These are phyloP conservation scores for Cottoperca gobio DNA, from an alignment of 2,797 vertebrate genomes.

Conservation along the genomic window DNA sequence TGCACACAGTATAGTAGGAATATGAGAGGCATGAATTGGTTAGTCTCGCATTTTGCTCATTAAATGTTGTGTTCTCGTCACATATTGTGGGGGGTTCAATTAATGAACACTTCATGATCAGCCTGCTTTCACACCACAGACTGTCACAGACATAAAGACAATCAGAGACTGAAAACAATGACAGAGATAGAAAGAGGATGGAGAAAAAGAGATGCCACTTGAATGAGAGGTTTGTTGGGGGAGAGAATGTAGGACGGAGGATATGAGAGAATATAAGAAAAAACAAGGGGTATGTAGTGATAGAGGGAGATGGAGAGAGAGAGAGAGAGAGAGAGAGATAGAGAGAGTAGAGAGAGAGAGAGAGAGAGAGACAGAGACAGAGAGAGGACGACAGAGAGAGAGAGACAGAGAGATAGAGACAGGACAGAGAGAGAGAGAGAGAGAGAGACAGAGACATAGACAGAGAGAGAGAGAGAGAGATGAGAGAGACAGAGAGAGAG, in stretches of 20 bases:
- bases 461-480: too few species aligned
- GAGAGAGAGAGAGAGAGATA: too few species aligned
- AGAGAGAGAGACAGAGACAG: too few species aligned
- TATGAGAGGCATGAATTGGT: constrained; percentile 64
- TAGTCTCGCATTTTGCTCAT: constrained; percentile 68
- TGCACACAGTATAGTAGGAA: constrained; percentile 15
- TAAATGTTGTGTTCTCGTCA: constrained; percentile 69
- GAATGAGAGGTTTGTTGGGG: constrained; percentile 15
- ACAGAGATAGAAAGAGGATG: constrained; percentile 6
- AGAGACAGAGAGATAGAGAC: too few species aligned
- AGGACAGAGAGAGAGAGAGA: too few species aligned
- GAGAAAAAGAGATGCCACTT: background rate
- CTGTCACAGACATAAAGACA: constrained; percentile 45
- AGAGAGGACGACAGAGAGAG: too few species aligned
- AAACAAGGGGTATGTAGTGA: background rate
- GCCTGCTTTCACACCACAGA: constrained; percentile 57
- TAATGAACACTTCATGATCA: constrained; percentile 74
- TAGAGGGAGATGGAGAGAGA: background rate
- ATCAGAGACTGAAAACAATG: constrained; percentile 8
- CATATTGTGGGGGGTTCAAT: constrained; percentile 67
- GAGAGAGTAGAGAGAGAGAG: too few species aligned
- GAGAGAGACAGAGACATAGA: too few species aligned
- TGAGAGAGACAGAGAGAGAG: too few species aligned
- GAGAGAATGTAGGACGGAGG: background rate
- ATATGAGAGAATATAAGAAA: constrained; percentile 7